Conservation (phyloP, 2,888 invertebrate species). For the Eupithecia tripunctaria region DNA sequence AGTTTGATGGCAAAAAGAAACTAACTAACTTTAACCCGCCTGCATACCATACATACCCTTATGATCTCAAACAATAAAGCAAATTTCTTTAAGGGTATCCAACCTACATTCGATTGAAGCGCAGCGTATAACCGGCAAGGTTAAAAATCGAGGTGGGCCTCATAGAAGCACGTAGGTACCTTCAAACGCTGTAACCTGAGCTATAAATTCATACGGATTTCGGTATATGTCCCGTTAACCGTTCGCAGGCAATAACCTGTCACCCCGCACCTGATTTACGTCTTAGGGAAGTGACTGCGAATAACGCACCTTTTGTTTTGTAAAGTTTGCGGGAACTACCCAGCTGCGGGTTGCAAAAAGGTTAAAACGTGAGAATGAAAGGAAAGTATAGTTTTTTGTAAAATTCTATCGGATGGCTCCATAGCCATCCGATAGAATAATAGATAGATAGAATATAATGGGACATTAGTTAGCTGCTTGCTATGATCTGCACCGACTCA, state of each 20-base stretch:
- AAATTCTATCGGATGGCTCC: not conserved
- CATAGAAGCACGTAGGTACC: constrained; percentile 33
- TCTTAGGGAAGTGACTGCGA: constrained; percentile 42
- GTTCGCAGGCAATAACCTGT: constrained; percentile 64
- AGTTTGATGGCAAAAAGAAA: not conserved
- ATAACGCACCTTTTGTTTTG: constrained; percentile 29
- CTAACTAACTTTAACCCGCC: not conserved
- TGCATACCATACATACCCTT: not conserved
- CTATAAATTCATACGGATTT: constrained; percentile 62
- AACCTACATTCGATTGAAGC: not conserved
- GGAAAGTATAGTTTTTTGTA: not conserved
- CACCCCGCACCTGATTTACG: constrained; percentile 59
- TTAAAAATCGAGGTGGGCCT: constrained; percentile 18
- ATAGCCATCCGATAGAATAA: too few relatives aligned
- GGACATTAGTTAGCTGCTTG: too few relatives aligned
- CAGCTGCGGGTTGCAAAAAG: constrained; percentile 4
- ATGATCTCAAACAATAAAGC: not conserved
- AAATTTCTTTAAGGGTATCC: not conserved
- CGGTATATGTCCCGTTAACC: constrained; percentile 59
- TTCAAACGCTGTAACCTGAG: constrained; percentile 44
- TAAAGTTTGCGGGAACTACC: constrained; percentile 2
- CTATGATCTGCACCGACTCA: not conserved
- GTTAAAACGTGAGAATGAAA: not conserved
- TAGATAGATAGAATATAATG: too few relatives aligned
- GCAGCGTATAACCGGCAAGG: not conserved